These are phyloP conservation scores for Melanerpes formicivorus DNA, from an alignment of 2,113 vertebrate species.

Conservation along the genomic window DNA sequence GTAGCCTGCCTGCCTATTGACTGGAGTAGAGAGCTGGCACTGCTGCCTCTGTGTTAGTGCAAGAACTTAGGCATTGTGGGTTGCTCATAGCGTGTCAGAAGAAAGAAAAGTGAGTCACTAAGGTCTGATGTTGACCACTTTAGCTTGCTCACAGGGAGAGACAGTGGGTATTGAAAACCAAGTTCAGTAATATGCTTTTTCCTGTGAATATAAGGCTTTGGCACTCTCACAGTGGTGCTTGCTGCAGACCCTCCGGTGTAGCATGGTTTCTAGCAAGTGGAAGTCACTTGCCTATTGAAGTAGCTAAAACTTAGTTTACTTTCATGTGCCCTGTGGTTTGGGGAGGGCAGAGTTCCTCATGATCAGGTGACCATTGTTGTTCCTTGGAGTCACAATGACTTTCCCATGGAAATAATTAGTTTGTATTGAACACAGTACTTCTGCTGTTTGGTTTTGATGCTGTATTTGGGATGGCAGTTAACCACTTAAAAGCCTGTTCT, in stretches of 20 bases:
- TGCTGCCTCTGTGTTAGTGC: conserved; percentile 16
- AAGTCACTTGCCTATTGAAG: background rate
- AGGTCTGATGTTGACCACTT: conserved; percentile 39
- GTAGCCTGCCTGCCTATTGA: conserved; percentile 10
- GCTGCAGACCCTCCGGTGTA: background rate
- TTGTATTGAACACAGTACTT: background rate
- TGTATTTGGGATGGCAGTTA: background rate
- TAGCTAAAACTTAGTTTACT: background rate
- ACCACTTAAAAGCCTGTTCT: background rate
- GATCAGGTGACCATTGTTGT: background rate
- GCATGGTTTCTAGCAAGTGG: background rate
- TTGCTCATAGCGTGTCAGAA: conserved; percentile 34
- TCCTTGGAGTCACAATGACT: background rate
- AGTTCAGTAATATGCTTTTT: background rate
- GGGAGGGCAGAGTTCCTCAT: background rate
- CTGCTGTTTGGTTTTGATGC: too few relatives aligned
- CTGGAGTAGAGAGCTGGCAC: conserved; percentile 18
- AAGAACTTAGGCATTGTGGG: conserved; percentile 19
- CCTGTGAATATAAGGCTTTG: background rate
- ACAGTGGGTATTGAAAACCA: background rate
- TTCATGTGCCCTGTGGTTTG: background rate
- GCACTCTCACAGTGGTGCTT: background rate
- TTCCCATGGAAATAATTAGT: background rate
- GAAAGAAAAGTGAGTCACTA: background rate
- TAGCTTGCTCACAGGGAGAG: background rate